These are phyloP conservation scores for Sipunculus nudus DNA, from an alignment of 2,888 invertebrate species.

Conservation along the genomic window DNA sequence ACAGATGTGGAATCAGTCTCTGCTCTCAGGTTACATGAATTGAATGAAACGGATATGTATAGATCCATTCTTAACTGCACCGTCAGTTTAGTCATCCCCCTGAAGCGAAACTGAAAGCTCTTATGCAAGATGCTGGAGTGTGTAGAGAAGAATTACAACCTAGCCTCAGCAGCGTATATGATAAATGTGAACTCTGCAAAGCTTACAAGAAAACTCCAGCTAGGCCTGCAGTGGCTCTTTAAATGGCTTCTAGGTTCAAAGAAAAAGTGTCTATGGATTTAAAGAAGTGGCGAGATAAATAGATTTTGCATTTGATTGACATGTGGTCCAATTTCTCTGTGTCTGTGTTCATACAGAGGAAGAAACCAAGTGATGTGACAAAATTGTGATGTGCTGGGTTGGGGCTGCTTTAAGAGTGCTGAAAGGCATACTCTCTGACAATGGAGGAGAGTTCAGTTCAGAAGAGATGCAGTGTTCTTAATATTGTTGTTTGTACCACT, in stretches of 20 bases:
- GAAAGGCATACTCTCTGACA: constrained; percentile 30
- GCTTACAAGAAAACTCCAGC: constrained; percentile 26
- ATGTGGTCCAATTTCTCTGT: constrained; percentile 30
- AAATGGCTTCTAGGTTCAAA: constrained; percentile 11
- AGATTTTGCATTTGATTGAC: constrained; percentile 34
- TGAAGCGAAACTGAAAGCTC: constrained; percentile 13
- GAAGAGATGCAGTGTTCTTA: constrained; percentile 28
- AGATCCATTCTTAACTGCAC: no score
- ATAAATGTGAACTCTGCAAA: constrained; percentile 25
- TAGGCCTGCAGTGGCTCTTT: constrained; percentile 21
- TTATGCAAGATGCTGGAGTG: constrained; percentile 29
- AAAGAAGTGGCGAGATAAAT: constrained; percentile 12
- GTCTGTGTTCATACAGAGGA: constrained; percentile 27
- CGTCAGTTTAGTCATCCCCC: constrained; percentile 37
- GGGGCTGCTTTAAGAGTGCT: constrained; percentile 33
- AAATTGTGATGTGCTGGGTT: constrained; percentile 34
- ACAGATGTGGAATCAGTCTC: background rate
- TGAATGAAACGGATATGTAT: no score
- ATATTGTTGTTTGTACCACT: constrained; percentile 22
- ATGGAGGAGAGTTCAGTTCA: constrained; percentile 33
- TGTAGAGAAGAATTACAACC: background rate
- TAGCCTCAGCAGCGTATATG: constrained; percentile 6
- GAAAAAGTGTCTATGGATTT: constrained; percentile 2
- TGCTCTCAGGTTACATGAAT: background rate
- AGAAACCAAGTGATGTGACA: constrained; percentile 26